Evolutionary conservation across 2,113 vertebrate genomes (phyloP), one percentile per base, ranked within the genome.

Genomic region (Chroicocephalus ridibundus): DNA sequence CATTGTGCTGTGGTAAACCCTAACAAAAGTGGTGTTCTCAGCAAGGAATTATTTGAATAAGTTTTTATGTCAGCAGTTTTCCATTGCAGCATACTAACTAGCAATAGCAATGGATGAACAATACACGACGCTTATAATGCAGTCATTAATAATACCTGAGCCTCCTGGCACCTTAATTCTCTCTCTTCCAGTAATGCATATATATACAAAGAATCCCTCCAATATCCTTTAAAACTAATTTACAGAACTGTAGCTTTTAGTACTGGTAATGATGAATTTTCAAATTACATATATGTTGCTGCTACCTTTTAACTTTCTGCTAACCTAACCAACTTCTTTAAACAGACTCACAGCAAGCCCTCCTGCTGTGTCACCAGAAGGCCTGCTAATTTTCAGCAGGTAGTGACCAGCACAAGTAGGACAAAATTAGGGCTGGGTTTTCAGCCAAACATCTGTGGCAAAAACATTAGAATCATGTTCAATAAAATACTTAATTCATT

Each of bases 251-350:
- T 16, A 78, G 5, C 2, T 80, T 80, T 89, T 34, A 71, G 34
- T n/a, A 55, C 8, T 19, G 3, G 3, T 16, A 51, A 47, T 61
- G 24, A 13, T 31, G 58, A 92, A 77, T 5, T 77, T 15, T 58
- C 25, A 65, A 90, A 71, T 68, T 64, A 44, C 0, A 0, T 25
- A 29, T 0, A 0, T 22, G 10, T 42, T 79, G 44, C 26, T 75
- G 22, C 16, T 79, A 25, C 26, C 13, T 42, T 52, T 12, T 8
- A 64, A 15, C 24, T 55, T 54, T 34, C 38, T 38, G 24, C 17
- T 76, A 64, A 84, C 3, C 15, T 31, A 31, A 31, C n/a, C 5
- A 38, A 47, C 25, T 65, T 74, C 29, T 61, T 71, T 25, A 60
- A 64, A 46, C 3, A n/a, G 16, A 71, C 15, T 3, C 12, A 44